Conservation (phyloP, 2,797 vertebrate genomes). For the Sebastes itinus region DNA sequence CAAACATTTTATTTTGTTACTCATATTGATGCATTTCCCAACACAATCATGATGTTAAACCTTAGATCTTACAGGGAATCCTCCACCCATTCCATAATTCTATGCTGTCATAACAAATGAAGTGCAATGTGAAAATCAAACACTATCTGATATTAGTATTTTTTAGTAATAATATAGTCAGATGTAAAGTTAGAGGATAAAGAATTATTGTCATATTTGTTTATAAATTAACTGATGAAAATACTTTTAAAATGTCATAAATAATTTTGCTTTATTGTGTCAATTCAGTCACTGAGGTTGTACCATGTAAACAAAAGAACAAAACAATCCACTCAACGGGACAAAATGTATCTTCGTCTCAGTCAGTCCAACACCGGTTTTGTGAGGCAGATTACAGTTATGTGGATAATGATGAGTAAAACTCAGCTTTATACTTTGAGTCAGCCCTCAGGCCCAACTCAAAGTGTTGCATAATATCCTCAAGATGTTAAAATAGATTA, state of each 20-base stretch:
- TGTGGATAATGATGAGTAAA: background rate
- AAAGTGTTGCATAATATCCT: background rate
- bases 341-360: background rate
- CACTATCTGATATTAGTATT: background rate
- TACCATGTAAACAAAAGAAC: background rate
- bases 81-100: background rate
- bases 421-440: background rate
- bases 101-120: background rate
- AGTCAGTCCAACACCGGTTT: background rate
- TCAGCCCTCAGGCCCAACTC: background rate
- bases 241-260: background rate
- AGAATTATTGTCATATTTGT: background rate
- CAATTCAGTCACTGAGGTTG: background rate
- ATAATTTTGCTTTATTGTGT: background rate
- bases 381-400: background rate
- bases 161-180: background rate
- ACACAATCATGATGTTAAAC: background rate
- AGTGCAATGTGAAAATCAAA: background rate
- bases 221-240: background rate
- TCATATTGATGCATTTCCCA: background rate
- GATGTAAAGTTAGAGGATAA: background rate
- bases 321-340: background rate
- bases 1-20: constrained; percentile 32
- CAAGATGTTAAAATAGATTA: background rate
- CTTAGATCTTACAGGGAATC: background rate